Base-by-base conservation (phyloP, 2,888 invertebrate species). In the Ichneumon xanthorius region DNA sequence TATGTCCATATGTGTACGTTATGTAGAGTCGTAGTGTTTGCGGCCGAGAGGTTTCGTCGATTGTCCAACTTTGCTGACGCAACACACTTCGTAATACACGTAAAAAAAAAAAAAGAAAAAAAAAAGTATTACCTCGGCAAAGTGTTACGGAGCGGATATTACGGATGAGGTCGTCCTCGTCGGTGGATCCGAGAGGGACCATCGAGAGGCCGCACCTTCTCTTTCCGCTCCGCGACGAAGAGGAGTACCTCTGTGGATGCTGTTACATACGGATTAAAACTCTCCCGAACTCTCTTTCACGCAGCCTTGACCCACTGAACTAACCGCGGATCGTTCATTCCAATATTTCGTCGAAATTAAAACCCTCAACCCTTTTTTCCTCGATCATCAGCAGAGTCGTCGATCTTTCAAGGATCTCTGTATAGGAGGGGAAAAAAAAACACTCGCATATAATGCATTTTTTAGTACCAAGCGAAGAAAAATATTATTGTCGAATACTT, bases 241-340 rank as follows among this genome's bases (percentile, higher is more conserved):
- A 77, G 67, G 55, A 61, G 50, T 61, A 11, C 61, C 65, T 37
- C 26, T 63, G 22, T 63, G 33, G 71, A 55, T 72, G 55, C 48
- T 80, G 71, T 45, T 61, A 55, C 37, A 86, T 87, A 88, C 78
- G 80, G 82, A 89, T 89, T 86, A 83, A 33, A 71, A 76, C 73
- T 71, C 71, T 58, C 79, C 78, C 73, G 53, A 70, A 79, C 70
- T 79, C 71, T 82, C 73, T 78, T 88, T 85, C 86, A 87, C 72
- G 82, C 88, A 92, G 87, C 91, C 91, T 91, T 91, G 92, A 91
- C 91, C 90, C 87, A 92, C 90, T 91, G 88, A 91, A 86, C 76
- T 75, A 86, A 79, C 40, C 61, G n/a, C 33, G 55, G 37, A 22
- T 72, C 61, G 68, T 50, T 68, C 26, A 72, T 81, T 33, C 6